These are phyloP conservation scores for Paraplagusia blochii DNA, from an alignment of 2,113 vertebrate species.

Conservation along the genomic window DNA sequence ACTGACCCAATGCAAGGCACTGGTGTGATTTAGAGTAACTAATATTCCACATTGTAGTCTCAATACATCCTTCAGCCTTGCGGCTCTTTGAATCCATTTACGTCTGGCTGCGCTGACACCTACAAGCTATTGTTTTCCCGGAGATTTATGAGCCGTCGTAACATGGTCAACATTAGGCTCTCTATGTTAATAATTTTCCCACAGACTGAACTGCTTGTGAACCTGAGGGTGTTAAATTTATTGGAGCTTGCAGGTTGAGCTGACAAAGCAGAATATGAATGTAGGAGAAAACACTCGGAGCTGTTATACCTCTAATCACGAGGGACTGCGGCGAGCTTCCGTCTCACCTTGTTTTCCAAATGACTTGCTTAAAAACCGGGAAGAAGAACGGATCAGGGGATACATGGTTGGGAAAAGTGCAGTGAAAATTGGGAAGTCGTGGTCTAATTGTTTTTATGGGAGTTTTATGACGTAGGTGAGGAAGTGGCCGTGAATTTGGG, in stretches of 20 bases:
- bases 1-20: constrained; percentile 13
- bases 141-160: constrained; percentile 54
- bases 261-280: constrained; percentile 58
- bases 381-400: background rate
- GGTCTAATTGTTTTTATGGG: constrained; percentile 34
- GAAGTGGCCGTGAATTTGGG: constrained; percentile 18
- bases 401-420: constrained; percentile 13
- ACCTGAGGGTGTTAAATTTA: constrained; percentile 50
- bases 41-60: constrained; percentile 29
- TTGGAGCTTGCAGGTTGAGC: constrained; percentile 48
- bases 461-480: constrained; percentile 34
- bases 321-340: constrained; percentile 9
- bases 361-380: constrained; percentile 15
- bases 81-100: constrained; percentile 43
- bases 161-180: constrained; percentile 50
- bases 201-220: constrained; percentile 45
- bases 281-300: constrained; percentile 36
- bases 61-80: constrained; percentile 12
- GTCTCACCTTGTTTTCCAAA: constrained; percentile 31
- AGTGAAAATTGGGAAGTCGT: constrained; percentile 5
- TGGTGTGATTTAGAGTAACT: constrained; percentile 27
- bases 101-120: constrained; percentile 29
- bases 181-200: constrained; percentile 45
- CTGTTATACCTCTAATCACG: constrained; percentile 27
- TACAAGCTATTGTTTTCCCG: constrained; percentile 54